Evolutionary conservation across 2,888 invertebrate genomes (phyloP).

Genomic region (Thereva nobilitata): DNA sequence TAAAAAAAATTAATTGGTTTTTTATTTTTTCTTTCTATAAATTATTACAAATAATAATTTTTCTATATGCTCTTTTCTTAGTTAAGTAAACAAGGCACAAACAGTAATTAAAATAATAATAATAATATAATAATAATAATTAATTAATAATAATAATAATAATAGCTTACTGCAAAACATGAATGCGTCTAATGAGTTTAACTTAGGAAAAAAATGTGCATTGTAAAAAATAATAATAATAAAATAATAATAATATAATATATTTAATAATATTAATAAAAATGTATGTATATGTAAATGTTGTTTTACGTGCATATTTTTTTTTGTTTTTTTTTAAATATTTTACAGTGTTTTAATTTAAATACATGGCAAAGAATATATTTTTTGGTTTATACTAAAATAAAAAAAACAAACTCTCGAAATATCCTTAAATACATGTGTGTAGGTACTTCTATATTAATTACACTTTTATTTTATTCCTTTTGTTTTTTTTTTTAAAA

Average conservation of each 20-base stretch:
- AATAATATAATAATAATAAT: slow-evolving; percentile 14
- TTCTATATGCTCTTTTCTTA: slow-evolving; percentile 13
- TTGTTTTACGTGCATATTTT: too few species aligned
- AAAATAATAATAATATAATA: too few species aligned
- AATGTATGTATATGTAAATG: too few species aligned
- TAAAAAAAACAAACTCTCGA: too few species aligned
- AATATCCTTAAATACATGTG: too few species aligned
- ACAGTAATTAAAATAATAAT: slow-evolving; percentile 9
- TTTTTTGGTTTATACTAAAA: too few species aligned
- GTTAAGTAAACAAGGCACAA: slow-evolving; percentile 42
- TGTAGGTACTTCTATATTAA: too few species aligned
- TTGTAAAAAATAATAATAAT: too few species aligned
- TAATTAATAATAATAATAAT: slow-evolving; percentile 5
- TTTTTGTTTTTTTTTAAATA: not conserved
- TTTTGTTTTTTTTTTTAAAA: slow-evolving; percentile 28
- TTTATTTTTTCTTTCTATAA: slow-evolving; percentile 29
- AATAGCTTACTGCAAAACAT: too few species aligned
- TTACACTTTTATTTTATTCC: slow-evolving; percentile 5
- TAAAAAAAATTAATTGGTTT: slow-evolving; percentile 15
- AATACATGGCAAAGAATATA: slow-evolving; percentile 26
- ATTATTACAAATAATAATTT: slow-evolving; percentile 27
- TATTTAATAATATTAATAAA: too few species aligned
- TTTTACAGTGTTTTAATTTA: slow-evolving; percentile 15
- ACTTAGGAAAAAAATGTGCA: too few species aligned
- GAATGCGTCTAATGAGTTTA: too few species aligned